Conservation (phyloP, 2,888 invertebrate species). For the Globia sparganii region DNA sequence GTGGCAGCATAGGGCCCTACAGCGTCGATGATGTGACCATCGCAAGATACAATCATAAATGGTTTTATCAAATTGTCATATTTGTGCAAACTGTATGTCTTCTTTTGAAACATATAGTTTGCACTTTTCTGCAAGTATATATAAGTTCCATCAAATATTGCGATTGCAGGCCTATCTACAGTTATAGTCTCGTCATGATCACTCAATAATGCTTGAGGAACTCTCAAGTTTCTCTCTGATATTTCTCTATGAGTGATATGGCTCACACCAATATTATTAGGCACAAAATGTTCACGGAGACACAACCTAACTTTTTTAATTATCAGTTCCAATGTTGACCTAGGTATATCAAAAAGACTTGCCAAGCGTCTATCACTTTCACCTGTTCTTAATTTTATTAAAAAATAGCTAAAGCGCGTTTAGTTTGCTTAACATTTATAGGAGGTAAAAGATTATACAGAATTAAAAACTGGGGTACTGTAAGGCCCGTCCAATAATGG, state of each 20-base stretch:
- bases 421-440: slow-evolving; percentile 5
- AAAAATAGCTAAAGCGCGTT: slow-evolving; percentile 10
- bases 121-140: slow-evolving; percentile 1
- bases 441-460: background rate
- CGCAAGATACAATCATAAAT: slow-evolving; percentile 7
- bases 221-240: slow-evolving; percentile 16
- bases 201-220: slow-evolving; percentile 19
- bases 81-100: background rate
- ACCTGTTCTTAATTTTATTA: slow-evolving; percentile 6
- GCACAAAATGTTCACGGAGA: slow-evolving; percentile 3
- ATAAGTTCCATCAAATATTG: slow-evolving; percentile 17
- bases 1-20: background rate
- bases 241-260: slow-evolving; percentile 13
- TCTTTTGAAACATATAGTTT: too few species aligned
- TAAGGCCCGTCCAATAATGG: slow-evolving; percentile 6
- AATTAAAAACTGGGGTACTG: slow-evolving; percentile 12
- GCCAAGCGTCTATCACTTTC: slow-evolving; percentile 8
- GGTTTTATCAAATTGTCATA: slow-evolving; percentile 14
- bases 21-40: background rate
- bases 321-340: slow-evolving; percentile 6
- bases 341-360: slow-evolving; percentile 12
- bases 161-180: slow-evolving; percentile 10
- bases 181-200: background rate
- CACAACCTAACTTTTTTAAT: slow-evolving; percentile 14
- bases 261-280: slow-evolving; percentile 11